These are phyloP conservation scores for Aptenodytes patagonicus DNA, from an alignment of 2,113 vertebrate genomes.

Conservation along the genomic window DNA sequence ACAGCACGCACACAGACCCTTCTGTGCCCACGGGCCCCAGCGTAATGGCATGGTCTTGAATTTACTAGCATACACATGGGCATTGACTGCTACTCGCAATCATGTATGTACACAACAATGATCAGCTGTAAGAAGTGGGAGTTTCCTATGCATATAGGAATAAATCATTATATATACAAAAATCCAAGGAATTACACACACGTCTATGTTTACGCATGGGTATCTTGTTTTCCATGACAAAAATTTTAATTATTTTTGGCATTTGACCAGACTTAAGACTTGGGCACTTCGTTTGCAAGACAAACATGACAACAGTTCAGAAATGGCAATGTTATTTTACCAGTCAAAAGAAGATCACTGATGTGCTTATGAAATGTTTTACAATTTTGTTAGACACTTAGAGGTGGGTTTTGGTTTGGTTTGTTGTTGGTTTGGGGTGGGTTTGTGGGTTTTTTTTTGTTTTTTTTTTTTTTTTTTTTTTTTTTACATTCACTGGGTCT, in stretches of 20 bases:
- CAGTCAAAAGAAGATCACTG: too few relatives aligned
- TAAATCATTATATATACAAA: neutral
- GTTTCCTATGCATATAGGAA: neutral
- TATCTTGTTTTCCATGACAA: neutral
- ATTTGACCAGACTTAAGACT: neutral
- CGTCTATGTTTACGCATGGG: neutral
- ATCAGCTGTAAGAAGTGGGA: neutral
- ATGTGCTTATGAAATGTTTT: neutral
- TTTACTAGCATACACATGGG: accelerated
- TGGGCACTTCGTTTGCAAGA: neutral
- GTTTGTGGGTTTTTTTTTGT: too few relatives aligned
- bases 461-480: neutral
- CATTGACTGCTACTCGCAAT: neutral
- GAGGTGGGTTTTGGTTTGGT: neutral
- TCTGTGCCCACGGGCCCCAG: neutral
- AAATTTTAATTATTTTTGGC: neutral
- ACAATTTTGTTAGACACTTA: neutral
- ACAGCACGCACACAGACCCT: neutral
- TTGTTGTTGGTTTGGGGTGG: neutral
- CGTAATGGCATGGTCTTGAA: accelerated
- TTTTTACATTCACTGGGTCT: too few relatives aligned
- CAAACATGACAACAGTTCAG: neutral
- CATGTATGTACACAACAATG: accelerated
- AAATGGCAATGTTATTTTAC: neutral
- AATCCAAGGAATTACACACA: neutral